Evolutionary conservation across 2,113 vertebrate species (phyloP), one percentile per base, ranked within the genome.

Genomic region (Heterotilapia buettikoferi): DNA sequence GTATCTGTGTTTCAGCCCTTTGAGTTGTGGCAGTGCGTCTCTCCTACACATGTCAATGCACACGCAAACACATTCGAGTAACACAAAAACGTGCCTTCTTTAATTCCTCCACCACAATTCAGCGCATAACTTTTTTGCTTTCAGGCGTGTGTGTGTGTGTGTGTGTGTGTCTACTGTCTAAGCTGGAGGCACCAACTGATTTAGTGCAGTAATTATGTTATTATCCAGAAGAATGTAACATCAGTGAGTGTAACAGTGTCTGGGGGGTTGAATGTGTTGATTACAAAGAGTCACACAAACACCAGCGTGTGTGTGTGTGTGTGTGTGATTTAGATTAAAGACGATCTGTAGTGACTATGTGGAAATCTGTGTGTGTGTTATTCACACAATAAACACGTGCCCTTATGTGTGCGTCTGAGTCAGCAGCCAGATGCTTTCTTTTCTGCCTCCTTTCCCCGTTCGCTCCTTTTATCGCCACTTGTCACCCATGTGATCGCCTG

Each of bases 371-470:
- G 88, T 91, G 45, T 84, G 54, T 59, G 66, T 43, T 78, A 9
- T 61, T 91, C 84, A 81, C 89, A 80, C 87, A 84, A 47, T 56
- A 76, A 68, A 80, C 38, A 45, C 63, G 24, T 86, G 29, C 9
- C 4, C 86, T 14, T 90, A 3, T 88, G 84, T 84, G 85, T 82
- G 84, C 84, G 73, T 94, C 83, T 95, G 95, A 95, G 91, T 96
- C 93, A 95, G 87, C 83, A 89, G 78, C 68, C 38, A 88, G 71
- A 87, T 83, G 78, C 52, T 80, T 79, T 89, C 31, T 63, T 47
- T n/a, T 76, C 57, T 38, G 6, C 29, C 61, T 73, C 9, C 29
- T 4, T 29, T 24, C 16, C 13, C 1, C 3, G 1, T 43, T 54
- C 12, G 6, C 52, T 83, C 3, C 61, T 26, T 80, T 80, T 14